Evolutionary conservation across 1,140 invertebrate species (phyloP), one percentile per base, ranked within the genome.

Genomic region (Oscheius sp.): DNA sequence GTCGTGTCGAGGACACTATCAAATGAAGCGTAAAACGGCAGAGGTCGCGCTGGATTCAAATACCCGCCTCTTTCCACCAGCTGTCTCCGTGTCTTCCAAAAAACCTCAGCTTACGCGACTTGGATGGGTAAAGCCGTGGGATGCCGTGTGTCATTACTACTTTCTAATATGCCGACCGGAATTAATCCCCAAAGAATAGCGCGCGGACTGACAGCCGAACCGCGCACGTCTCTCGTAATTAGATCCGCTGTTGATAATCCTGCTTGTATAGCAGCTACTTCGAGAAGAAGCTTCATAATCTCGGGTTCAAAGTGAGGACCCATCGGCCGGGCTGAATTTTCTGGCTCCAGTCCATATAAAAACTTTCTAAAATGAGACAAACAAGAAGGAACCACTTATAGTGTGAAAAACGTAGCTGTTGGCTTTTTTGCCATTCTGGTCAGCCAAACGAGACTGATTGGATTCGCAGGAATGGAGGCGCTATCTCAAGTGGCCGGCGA

Each of bases 241-340:
- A 55, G 49, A 55, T 55, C 49, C 23, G 7, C 23, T 55, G 49
- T n/a, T n/a, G 49, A 55, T 55, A 55, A 55, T 55, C 49, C 49
- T 7, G 23, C 15, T 7, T 23, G 7, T 7, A 55, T 26, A 20
- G 7, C 28, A 23, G 49, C 49, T 10, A 42, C 38, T 10, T 42
- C n/a, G 38, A 42, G n/a, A 42, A 10, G 38, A n/a, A 10, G 10
- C 38, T n/a, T n/a, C n/a, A n/a, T n/a, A n/a, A n/a, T n/a, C n/a
- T n/a, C n/a, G n/a, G n/a, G n/a, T n/a, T n/a, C n/a, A n/a, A n/a
- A n/a, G n/a, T n/a, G n/a, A n/a, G n/a, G n/a, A n/a, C n/a, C n/a
- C n/a, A n/a, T n/a, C n/a, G n/a, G n/a, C n/a, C n/a, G n/a, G n/a
- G n/a, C n/a, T n/a, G n/a, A n/a, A n/a, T n/a, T n/a, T n/a, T n/a